phyloP scores from a whole-genome alignment of 2,888 invertebrate species.

The Sarcophaga subvicina region DNA sequence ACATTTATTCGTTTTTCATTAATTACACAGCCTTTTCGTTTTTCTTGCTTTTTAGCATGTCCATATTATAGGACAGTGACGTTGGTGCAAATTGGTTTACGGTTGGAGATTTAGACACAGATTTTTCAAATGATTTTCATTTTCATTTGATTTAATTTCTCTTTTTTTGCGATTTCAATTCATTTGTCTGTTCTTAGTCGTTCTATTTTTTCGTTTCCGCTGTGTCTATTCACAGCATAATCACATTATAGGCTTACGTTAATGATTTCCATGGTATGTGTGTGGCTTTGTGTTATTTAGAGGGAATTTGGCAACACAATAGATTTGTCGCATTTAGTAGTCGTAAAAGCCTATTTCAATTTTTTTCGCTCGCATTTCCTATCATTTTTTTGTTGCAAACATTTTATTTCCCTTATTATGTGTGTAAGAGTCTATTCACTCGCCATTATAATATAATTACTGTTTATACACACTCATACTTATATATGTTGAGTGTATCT shows the following conservation, averaged over 20 bases:
- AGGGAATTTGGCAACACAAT: constrained; percentile 17
- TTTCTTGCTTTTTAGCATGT: no score
- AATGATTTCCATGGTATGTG: constrained; percentile 30
- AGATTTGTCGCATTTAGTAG: constrained; percentile 38
- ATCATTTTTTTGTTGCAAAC: neutral
- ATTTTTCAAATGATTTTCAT: neutral
- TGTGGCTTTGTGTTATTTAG: neutral
- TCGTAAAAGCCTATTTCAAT: constrained; percentile 10
- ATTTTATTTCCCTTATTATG: neutral
- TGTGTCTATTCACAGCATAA: constrained; percentile 24
- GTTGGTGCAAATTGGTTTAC: neutral
- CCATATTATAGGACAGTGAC: no score
- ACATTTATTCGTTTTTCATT: neutral
- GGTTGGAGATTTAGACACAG: neutral
- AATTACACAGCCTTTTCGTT: neutral
- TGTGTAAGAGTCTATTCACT: constrained; percentile 16
- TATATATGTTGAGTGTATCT: neutral
- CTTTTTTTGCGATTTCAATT: neutral
- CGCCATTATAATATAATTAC: constrained; percentile 58
- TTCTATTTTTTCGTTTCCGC: neutral
- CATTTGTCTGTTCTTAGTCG: neutral
- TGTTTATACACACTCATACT: constrained; percentile 1
- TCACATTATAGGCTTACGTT: constrained; percentile 56
- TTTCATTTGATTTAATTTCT: neutral
- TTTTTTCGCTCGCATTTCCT: neutral